A percentile compares a stretch with the other conserved stretches of the same genome.
Conservation (phyloP, 2,113 vertebrate genomes). For the Melanocharis versteri region DNA sequence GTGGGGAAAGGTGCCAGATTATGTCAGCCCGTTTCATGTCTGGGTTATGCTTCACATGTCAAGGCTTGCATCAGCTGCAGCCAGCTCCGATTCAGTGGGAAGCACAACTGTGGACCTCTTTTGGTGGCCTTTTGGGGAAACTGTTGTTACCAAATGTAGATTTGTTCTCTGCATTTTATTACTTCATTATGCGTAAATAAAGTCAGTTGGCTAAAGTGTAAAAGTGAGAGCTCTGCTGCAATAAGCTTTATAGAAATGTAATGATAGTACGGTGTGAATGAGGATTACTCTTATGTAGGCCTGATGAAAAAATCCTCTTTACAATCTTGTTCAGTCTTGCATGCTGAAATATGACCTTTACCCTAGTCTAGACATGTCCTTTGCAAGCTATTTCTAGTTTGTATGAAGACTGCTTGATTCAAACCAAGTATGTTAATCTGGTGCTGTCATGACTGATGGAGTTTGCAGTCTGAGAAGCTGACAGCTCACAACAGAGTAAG, state of each 20-base stretch:
- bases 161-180: background rate
- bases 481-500: background rate
- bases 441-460: background rate
- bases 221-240: background rate
- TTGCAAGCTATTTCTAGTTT: constrained; percentile 40
- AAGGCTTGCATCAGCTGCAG: background rate
- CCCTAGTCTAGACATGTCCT: constrained; percentile 37
- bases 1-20: constrained; percentile 25
- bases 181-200: background rate
- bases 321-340: constrained; percentile 4
- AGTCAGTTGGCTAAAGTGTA: background rate
- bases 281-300: background rate
- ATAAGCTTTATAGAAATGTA: background rate
- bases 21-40: constrained; percentile 1
- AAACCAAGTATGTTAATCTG: constrained; percentile 6
- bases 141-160: background rate
- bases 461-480: background rate
- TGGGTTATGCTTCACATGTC: background rate
- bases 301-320: constrained; percentile 4
- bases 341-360: background rate
- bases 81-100: background rate
- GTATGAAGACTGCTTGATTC: constrained; percentile 8
- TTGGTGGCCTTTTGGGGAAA: background rate
- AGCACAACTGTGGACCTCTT: background rate
- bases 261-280: background rate